Evolutionary conservation across 1,140 invertebrate species (phyloP), one percentile per base, ranked within the genome.

Genomic region (Drosophila guanche): DNA sequence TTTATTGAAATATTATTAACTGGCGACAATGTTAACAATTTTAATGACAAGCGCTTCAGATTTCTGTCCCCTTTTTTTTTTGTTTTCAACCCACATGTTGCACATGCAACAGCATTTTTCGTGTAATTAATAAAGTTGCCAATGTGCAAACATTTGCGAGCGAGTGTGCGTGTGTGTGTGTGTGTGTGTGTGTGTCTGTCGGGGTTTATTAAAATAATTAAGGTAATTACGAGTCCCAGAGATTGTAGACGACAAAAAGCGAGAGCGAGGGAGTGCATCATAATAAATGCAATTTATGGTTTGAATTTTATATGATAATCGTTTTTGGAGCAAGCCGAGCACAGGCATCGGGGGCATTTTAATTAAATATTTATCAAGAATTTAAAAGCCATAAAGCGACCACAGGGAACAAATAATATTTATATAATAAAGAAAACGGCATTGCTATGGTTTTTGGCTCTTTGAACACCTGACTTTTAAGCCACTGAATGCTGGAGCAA

Each of bases 131-230:
- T 86, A 81, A 85, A 81, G 77, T 85, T 74, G 0, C 55, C 60
- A 73, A 68, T 77, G 60, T 60, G 73, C 73, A 85, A 86, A 85
- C 74, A 85, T 86, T 80, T 85, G 63, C 61, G 25, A 47, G 43
- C 50, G 25, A 27, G 25, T 73, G 63, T 73, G 69, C 51, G 57
- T 63, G 57, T 40, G 47, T 58, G 50, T 27, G 56, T 62, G 62
- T 73, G 69, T 54, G 57, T 63, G 57, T 40, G 47, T 58, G 50
- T 27, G 56, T 62, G 62, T 52, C 72, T 58, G 62, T 81, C 60
- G 73, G 69, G 78, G 83, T 86, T 88, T 89, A 88, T 88, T 88
- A 88, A 89, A 88, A 88, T 88, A 88, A 88, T 88, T 88, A 88
- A 88, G 83, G 83, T 88, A 88, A 88, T 88, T 88, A 83, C 68